A percentile compares a stretch with the other conserved stretches of the same genome.
Conservation (phyloP, 1,140 invertebrate species). For the Cydia fagiglandana region DNA sequence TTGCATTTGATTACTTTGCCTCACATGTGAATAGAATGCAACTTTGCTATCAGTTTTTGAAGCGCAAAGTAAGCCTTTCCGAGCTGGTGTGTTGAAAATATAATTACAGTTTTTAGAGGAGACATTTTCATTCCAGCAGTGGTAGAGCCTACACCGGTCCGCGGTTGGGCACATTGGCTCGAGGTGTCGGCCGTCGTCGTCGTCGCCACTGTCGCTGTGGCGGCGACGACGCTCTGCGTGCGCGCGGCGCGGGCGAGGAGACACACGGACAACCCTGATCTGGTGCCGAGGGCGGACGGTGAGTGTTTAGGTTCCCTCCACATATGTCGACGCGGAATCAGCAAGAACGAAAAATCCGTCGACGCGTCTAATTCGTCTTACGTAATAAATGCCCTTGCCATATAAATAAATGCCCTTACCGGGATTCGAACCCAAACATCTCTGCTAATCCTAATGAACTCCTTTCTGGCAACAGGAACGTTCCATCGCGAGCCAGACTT, state of each 20-base stretch:
- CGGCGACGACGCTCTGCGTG: slow-evolving; percentile 44
- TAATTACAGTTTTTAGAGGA: not conserved
- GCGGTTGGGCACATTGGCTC: slow-evolving; percentile 48
- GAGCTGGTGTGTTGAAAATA: too few species aligned
- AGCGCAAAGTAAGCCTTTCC: too few species aligned
- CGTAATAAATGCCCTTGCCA: too few species aligned
- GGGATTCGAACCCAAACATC: too few species aligned
- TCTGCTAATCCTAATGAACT: too few species aligned
- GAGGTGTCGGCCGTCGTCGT: slow-evolving; percentile 44
- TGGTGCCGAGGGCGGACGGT: slow-evolving; percentile 63
- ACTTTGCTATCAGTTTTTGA: too few species aligned
- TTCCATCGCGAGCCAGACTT: slow-evolving; percentile 70
- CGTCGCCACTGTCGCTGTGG: slow-evolving; percentile 37
- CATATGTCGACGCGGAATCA: too few species aligned
- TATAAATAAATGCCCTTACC: too few species aligned
- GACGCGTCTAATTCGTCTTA: too few species aligned
- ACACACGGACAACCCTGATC: slow-evolving; percentile 52
- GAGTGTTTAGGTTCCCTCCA: slow-evolving; percentile 21
- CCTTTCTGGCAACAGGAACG: slow-evolving; percentile 44
- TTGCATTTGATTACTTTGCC: too few species aligned
- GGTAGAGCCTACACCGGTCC: slow-evolving; percentile 41
- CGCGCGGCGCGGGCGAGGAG: slow-evolving; percentile 45
- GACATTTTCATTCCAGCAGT: slow-evolving; percentile 42
- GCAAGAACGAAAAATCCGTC: too few species aligned
- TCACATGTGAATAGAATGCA: too few species aligned